phyloP scores from a whole-genome alignment of 2,797 vertebrate genomes.

The Trematomus bernacchii region DNA sequence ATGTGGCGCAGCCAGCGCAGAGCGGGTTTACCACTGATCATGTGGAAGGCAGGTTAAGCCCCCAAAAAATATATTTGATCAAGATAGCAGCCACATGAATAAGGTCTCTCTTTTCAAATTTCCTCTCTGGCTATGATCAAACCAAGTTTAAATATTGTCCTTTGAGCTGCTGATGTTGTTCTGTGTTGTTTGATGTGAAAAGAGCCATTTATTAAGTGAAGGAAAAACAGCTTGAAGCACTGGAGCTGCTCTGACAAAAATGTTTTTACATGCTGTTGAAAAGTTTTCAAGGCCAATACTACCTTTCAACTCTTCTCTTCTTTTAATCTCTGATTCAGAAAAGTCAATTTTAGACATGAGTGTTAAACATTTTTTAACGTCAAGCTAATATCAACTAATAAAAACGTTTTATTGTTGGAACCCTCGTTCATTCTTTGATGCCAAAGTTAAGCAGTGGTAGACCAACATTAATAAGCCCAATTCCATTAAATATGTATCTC shows the following conservation, averaged over 20 bases:
- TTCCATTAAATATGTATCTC: not conserved
- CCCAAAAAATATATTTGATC: not conserved
- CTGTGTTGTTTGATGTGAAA: slow-evolving; percentile 47
- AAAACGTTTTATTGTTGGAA: slow-evolving; percentile 9
- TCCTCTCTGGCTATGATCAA: slow-evolving; percentile 16
- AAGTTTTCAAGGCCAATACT: slow-evolving; percentile 21
- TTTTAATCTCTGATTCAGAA: slow-evolving; percentile 13
- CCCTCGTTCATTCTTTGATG: slow-evolving; percentile 4
- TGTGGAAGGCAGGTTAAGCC: too few species aligned
- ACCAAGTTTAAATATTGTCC: slow-evolving; percentile 22
- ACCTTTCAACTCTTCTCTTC: not conserved
- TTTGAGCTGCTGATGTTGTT: slow-evolving; percentile 10
- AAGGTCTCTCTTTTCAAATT: slow-evolving; percentile 14
- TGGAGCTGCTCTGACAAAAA: slow-evolving; percentile 32
- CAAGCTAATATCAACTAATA: not conserved
- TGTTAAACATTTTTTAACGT: not conserved
- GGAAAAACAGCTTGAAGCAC: slow-evolving; percentile 1
- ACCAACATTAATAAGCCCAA: slow-evolving; percentile 9
- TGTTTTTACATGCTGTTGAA: slow-evolving; percentile 34
- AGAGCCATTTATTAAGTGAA: not conserved
- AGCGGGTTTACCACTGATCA: too few species aligned
- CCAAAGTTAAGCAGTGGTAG: not conserved
- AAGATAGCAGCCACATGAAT: not conserved
- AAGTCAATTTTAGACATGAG: not conserved
- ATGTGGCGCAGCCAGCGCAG: too few species aligned